phyloP scores from a whole-genome alignment of 2,797 vertebrate genomes.

The Tympanoctomys barrerae region DNA sequence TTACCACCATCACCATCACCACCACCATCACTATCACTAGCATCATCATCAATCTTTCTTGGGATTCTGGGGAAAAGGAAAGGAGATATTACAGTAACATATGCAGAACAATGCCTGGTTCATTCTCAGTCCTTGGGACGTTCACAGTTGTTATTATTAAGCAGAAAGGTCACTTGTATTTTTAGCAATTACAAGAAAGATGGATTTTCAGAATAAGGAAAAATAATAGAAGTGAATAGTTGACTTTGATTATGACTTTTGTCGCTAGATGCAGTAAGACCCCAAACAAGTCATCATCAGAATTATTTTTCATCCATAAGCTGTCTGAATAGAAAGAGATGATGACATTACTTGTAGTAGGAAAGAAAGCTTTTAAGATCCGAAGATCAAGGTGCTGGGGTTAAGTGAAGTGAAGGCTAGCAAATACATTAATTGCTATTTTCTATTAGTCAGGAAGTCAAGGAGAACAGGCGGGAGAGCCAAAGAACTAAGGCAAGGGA shows the following conservation, averaged over 20 bases:
- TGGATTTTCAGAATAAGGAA: conserved; percentile 35
- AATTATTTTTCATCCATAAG: conserved; percentile 11
- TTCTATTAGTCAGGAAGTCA: background rate
- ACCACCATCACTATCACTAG: too few species aligned
- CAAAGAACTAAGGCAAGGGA: background rate
- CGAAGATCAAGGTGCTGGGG: background rate
- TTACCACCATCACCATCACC: background rate
- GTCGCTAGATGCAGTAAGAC: conserved; percentile 4
- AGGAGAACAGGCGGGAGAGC: background rate
- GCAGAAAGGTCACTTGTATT: background rate
- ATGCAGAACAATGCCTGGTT: background rate
- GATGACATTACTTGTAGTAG: background rate
- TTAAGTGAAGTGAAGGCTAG: background rate
- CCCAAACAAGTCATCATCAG: background rate
- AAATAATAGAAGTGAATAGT: background rate
- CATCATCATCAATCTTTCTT: background rate
- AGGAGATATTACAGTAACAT: background rate
- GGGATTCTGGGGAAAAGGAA: conserved; percentile 5
- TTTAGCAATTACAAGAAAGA: background rate
- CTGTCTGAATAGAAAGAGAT: background rate
- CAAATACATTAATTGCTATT: background rate
- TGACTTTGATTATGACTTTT: conserved; percentile 54
- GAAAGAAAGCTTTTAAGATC: conserved; percentile 25
- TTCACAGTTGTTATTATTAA: background rate
- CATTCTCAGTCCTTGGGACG: background rate